Base-by-base conservation (phyloP, 2,113 vertebrate species). In the Tinamus guttatus region DNA sequence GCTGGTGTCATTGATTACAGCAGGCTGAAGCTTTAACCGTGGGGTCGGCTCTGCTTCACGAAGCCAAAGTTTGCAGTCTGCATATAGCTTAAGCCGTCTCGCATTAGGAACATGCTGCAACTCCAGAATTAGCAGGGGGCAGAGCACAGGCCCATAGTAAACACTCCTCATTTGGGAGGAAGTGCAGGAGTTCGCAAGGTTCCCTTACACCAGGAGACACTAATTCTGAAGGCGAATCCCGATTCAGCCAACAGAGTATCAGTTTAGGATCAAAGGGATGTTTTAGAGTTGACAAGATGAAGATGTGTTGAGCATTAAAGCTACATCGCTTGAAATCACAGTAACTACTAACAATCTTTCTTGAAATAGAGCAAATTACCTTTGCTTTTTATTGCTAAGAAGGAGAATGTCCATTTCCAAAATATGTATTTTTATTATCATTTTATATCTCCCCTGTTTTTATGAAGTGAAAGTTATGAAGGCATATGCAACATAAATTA, bases 401-500 rank as follows among this genome's bases (percentile, higher is more conserved):
- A 85, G 54, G 38, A 93, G 54, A 75, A 81, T 28, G 77, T 74
- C 65, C 88, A 60, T 60, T 81, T 80, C 85, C 65, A 76, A 94
- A 94, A 67, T 36, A 76, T 16, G 70, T 65, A 65, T 68, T 91
- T 83, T 83, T 81, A 49, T 54, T 60, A 3, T 67, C 70, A 22
- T 63, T 90, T 85, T 81, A 17, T n/a, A 52, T 68, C 7, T 0
- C 7, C 5, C 8, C 93, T 88, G 20, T 2, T 81, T 88, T 69
- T 74, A 79, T 79, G 85, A 83, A 78, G 59, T 56, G 22, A 34
- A 87, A 92, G 78, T 56, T 40, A 90, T 25, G 9, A 73, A 96
- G 63, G n/a, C 32, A 80, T 91, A 95, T 90, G 49, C 71, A 63
- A 59, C n/a, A 51, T 21, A 58, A 94, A 87, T 89, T 69, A 65